phyloP scores from a whole-genome alignment of 1,140 invertebrate species.

The Vollenhovia emeryi region DNA sequence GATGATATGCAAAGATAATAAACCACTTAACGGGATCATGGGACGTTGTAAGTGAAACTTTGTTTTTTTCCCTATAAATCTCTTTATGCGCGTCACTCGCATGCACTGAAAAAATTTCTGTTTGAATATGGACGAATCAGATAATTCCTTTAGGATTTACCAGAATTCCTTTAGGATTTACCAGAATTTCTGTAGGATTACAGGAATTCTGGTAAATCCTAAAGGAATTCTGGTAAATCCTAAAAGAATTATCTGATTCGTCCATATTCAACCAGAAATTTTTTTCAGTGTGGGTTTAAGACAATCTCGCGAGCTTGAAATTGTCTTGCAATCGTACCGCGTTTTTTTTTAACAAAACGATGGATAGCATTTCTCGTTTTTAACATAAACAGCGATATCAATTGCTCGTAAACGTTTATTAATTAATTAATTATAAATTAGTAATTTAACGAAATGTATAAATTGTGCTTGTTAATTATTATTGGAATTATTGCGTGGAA shows the following conservation, averaged over 20 bases:
- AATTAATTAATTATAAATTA: conserved; percentile 14
- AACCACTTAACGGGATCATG: conserved; percentile 15
- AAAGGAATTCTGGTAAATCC: no score
- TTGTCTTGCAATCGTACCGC: not conserved
- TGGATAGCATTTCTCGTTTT: not conserved
- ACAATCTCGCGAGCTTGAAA: not conserved
- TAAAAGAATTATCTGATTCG: no score
- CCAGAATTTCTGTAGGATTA: no score
- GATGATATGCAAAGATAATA: conserved; percentile 35
- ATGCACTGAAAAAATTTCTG: no score
- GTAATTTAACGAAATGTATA: conserved; percentile 1
- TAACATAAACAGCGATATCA: not conserved
- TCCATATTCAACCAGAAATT: no score
- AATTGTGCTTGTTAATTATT: conserved; percentile 19
- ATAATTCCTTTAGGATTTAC: no score
- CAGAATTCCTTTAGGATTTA: no score
- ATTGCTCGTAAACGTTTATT: conserved; percentile 10
- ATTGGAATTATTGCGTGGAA: conserved; percentile 10
- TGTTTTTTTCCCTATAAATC: conserved; percentile 1
- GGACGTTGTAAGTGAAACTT: not conserved
- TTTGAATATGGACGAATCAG: no score
- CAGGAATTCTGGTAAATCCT: no score
- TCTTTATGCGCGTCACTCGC: not conserved
- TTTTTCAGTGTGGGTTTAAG: no score
- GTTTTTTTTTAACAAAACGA: not conserved